phyloP scores from a whole-genome alignment of 2,888 invertebrate genomes.

The Campoplex nolae region DNA sequence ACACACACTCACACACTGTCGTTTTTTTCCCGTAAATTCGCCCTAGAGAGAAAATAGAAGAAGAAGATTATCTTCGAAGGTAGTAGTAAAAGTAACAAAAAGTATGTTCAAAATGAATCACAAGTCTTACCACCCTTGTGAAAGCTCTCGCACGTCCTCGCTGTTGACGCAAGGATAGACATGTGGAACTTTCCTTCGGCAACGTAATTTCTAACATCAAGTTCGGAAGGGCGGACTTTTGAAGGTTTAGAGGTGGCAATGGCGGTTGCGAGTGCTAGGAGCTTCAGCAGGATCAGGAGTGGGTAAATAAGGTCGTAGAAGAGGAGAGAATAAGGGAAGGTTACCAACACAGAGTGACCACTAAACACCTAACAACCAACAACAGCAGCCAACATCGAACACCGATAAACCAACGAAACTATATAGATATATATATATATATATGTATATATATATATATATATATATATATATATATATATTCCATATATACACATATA shows the following conservation, averaged over 20 bases:
- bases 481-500: not conserved
- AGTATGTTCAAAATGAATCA: constrained; percentile 60
- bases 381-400: constrained; percentile 84
- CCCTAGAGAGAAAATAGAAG: constrained; percentile 14
- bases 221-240: constrained; percentile 73
- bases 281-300: constrained; percentile 65
- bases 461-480: not conserved
- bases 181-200: constrained; percentile 40
- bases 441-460: not conserved
- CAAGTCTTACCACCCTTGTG: constrained; percentile 67
- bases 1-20: too few relatives aligned
- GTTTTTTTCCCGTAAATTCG: not conserved
- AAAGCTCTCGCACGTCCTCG: constrained; percentile 37
- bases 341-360: constrained; percentile 82
- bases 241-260: constrained; percentile 65
- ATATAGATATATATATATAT: constrained; percentile 32
- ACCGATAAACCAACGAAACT: constrained; percentile 83
- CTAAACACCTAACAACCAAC: constrained; percentile 84
- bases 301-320: constrained; percentile 50
- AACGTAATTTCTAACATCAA: constrained; percentile 79
- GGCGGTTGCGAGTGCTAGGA: constrained; percentile 76
- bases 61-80: constrained; percentile 1
- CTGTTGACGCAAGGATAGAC: constrained; percentile 31
- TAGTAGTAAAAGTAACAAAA: constrained; percentile 22
- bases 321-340: constrained; percentile 65